Conservation (phyloP, 2,113 vertebrate species). For the Oxyruncus cristatus region DNA sequence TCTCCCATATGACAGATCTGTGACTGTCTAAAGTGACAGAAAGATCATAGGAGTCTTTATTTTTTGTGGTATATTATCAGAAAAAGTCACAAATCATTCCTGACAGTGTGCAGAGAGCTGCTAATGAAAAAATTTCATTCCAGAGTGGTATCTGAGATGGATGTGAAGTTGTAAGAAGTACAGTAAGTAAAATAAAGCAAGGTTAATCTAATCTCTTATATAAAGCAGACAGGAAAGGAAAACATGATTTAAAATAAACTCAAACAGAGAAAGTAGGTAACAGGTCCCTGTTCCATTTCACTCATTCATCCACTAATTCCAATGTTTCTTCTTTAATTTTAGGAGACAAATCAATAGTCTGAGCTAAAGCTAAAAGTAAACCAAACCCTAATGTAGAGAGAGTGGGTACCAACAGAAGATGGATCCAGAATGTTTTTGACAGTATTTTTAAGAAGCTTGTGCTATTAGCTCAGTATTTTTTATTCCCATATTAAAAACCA, state of each 20-base stretch:
- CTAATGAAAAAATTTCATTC: not conserved
- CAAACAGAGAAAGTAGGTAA: not conserved
- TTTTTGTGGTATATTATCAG: not conserved
- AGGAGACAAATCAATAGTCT: slow-evolving; percentile 60
- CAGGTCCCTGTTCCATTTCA: not conserved
- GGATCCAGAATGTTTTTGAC: slow-evolving; percentile 55
- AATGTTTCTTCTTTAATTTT: not conserved
- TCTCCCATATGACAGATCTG: not conserved
- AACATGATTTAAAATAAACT: not conserved
- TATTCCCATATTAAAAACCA: not conserved
- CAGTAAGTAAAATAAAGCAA: not conserved
- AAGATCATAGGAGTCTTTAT: not conserved
- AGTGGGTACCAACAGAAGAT: slow-evolving; percentile 49
- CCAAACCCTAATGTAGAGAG: slow-evolving; percentile 53
- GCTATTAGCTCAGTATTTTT: not conserved
- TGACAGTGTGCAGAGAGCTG: not conserved
- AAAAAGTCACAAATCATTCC: not conserved
- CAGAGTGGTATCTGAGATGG: not conserved
- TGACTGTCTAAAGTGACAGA: not conserved
- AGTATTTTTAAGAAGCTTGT: slow-evolving; percentile 66
- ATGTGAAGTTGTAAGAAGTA: not conserved
- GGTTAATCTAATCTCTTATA: not conserved
- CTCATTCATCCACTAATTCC: not conserved
- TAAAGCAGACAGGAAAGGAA: not conserved
- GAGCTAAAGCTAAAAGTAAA: slow-evolving; percentile 61